phyloP scores from a whole-genome alignment of 2,888 invertebrate genomes.

The Dynastes grantii region DNA sequence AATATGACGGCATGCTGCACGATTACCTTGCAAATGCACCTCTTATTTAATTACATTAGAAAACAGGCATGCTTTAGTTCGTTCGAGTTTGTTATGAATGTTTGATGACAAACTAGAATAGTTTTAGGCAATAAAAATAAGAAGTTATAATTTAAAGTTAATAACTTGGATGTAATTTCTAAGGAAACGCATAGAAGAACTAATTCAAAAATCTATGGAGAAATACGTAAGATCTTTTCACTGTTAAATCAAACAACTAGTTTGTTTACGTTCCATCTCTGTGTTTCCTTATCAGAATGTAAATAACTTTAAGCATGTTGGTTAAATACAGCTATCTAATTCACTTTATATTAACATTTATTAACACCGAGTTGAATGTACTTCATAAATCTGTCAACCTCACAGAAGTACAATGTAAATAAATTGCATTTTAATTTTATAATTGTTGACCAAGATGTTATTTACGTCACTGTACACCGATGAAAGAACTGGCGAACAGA shows the following conservation, averaged over 20 bases:
- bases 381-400: conserved; percentile 47
- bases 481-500: conserved; percentile 26
- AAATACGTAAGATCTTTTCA: background rate
- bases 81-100: conserved; percentile 36
- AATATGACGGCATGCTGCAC: conserved; percentile 49
- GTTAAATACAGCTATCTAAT: conserved; percentile 14
- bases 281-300: conserved; percentile 22
- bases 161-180: conserved; percentile 20
- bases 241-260: background rate
- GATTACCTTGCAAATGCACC: conserved; percentile 41
- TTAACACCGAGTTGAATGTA: conserved; percentile 23
- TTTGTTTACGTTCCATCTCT: background rate
- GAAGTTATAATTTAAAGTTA: background rate
- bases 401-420: conserved; percentile 48
- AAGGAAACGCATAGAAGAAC: conserved; percentile 21
- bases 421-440: conserved; percentile 16
- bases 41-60: conserved; percentile 43
- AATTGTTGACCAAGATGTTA: conserved; percentile 57
- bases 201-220: too few species aligned
- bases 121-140: conserved; percentile 4
- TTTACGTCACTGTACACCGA: conserved; percentile 59
- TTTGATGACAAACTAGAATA: conserved; percentile 17
- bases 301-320: conserved; percentile 49
- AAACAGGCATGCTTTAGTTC: conserved; percentile 48
- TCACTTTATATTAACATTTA: conserved; percentile 7